Evolutionary conservation across 2,888 invertebrate species (phyloP), one percentile per base, ranked within the genome.

Genomic region (Muschampia staudingeri): DNA sequence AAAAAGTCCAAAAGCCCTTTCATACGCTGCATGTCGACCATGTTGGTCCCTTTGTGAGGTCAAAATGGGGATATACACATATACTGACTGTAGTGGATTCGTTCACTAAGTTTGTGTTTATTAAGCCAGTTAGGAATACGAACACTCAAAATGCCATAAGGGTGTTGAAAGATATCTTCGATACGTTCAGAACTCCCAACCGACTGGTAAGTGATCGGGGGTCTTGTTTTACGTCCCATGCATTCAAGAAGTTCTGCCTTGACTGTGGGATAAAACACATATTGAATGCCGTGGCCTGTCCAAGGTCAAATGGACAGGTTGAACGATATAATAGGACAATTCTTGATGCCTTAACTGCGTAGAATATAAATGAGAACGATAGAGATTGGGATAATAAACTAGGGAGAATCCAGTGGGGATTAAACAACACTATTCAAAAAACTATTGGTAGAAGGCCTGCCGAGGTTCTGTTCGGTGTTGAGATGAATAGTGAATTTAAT

Each of bases 21-120:
- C 61, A 76, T 11, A 37, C 30, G 81, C 3, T 86, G 12, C 76
- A 76, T 25, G 52, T 76, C 7, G 76, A 76, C 37, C 76, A 76
- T 19, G 19, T 76, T 30, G 65, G 76, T 40, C 69, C 69, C 1
- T 69, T 69, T 69, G 69, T 69, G 34, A 34, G 14, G 37, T 34
- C 37, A 16, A 34, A 37, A 8, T 40, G n/a, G 9, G 69, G 69
- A 2, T 6, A 40, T n/a, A 37, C 37, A 9, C 34, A 69, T 9
- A 40, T 69, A 9, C 40, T 69, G 34, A 16, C 9, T 4, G n/a
- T 37, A 6, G 34, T 69, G 1, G 69, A 69, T 40, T 12, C 69
- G 9, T 69, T 69, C 34, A 69, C 69, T 8, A 69, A 69, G n/a
- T 69, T 37, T 34, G n/a, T 69, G n/a, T 34, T 69, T 69, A n/a